These are phyloP conservation scores for Macrosiphum euphorbiae DNA, from an alignment of 2,888 invertebrate species.

Conservation along the genomic window DNA sequence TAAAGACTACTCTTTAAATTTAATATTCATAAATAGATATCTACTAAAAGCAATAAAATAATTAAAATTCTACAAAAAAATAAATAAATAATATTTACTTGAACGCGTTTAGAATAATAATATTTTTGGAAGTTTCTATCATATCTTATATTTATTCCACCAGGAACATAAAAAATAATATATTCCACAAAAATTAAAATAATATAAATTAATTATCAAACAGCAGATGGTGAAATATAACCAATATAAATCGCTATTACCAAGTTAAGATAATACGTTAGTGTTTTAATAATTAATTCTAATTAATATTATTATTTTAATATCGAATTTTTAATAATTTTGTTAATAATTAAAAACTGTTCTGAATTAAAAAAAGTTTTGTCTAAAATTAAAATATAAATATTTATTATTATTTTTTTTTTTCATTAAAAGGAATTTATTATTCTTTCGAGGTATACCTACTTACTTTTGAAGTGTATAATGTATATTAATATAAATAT, in stretches of 20 bases:
- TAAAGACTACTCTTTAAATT: not conserved
- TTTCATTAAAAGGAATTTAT: not conserved
- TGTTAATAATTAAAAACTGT: not conserved
- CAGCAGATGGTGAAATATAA: not conserved
- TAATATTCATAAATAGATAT: not conserved
- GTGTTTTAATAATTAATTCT: not conserved
- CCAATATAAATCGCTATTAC: not conserved
- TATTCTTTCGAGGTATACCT: not conserved
- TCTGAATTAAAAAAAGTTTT: not conserved
- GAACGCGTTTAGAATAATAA: not conserved
- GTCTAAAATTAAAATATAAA: not conserved
- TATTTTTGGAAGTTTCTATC: not conserved
- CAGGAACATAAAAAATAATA: not conserved
- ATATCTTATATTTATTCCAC: not conserved
- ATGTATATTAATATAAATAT: not conserved
- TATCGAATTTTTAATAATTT: not conserved
- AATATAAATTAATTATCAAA: not conserved
- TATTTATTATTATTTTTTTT: not conserved
- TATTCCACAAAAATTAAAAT: not conserved
- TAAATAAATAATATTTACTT: not conserved
- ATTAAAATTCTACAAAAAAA: not conserved
- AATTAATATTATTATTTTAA: conserved; percentile 1
- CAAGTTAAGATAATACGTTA: not conserved
- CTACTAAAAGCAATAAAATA: not conserved
- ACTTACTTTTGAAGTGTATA: not conserved